These are phyloP conservation scores for Hyles lineata DNA, from an alignment of 2,888 invertebrate genomes.

Conservation along the genomic window DNA sequence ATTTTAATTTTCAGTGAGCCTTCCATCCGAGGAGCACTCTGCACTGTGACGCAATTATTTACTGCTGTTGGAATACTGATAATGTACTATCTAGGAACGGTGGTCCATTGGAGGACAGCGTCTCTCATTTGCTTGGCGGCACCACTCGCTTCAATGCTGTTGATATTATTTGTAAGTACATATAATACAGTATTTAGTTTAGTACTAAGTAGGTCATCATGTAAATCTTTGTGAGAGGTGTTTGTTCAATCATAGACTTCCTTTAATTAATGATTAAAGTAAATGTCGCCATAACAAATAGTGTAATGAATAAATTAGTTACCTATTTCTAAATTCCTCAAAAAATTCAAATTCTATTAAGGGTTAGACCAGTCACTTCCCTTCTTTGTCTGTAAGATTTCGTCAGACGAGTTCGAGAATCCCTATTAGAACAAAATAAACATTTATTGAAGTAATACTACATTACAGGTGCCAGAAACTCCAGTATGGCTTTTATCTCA, in stretches of 20 bases:
- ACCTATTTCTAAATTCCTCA: too few relatives aligned
- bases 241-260: too few relatives aligned
- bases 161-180: constrained; percentile 74
- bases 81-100: constrained; percentile 81
- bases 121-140: constrained; percentile 76
- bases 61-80: constrained; percentile 75
- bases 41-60: constrained; percentile 77
- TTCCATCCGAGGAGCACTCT: constrained; percentile 79
- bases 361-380: too few relatives aligned
- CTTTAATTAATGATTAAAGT: too few relatives aligned
- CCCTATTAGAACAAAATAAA: too few relatives aligned
- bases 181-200: neutral
- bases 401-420: too few relatives aligned
- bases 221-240: too few relatives aligned
- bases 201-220: neutral
- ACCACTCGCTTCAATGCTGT: constrained; percentile 78
- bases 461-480: constrained; percentile 81
- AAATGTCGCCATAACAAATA: too few relatives aligned
- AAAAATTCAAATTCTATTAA: too few relatives aligned
- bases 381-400: too few relatives aligned
- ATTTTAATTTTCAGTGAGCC: constrained; percentile 72
- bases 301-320: too few relatives aligned
- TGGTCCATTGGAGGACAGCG: constrained; percentile 79
- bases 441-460: constrained; percentile 1
- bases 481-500: constrained; percentile 84